Percentiles rank a stretch among this genome's conserved stretches.
Evolutionary conservation across 92 coral and sea anemone genomes (phyloP).

Genomic region (Heteractis magnifica): DNA sequence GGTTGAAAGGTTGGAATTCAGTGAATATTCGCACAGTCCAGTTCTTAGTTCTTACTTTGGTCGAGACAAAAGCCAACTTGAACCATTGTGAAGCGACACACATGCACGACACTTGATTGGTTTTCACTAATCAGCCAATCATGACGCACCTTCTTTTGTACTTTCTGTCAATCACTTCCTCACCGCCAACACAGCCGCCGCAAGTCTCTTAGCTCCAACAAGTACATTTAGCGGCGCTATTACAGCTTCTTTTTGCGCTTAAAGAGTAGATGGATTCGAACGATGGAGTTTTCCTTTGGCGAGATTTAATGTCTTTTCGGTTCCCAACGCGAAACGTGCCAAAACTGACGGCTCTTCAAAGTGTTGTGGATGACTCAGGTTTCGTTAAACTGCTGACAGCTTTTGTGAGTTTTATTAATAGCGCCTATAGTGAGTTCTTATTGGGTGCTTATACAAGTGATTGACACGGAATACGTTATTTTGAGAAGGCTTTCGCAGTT

Average conservation of each 20-base stretch:
- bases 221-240: neutral
- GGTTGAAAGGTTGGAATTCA: conserved; percentile 32
- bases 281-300: neutral
- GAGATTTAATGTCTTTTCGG: neutral
- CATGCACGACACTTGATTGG: conserved; percentile 96
- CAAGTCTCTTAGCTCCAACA: conserved; percentile 28
- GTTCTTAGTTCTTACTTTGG: conserved; percentile 26
- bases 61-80: conserved; percentile 77
- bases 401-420: conserved; percentile 76
- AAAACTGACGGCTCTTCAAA: conserved; percentile 11
- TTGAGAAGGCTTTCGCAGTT: conserved; percentile 29
- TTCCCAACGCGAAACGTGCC: conserved; percentile 3
- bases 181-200: conserved; percentile 71
- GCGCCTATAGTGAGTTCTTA: conserved; percentile 59
- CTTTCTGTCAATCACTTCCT: conserved; percentile 81
- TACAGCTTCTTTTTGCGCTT: neutral
- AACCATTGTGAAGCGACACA: conserved; percentile 78
- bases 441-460: conserved; percentile 74
- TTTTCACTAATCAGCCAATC: conserved; percentile 86
- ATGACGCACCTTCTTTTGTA: conserved; percentile 58
- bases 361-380: conserved; percentile 17
- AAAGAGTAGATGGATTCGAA: neutral
- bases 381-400: conserved; percentile 62
- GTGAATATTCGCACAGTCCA: conserved; percentile 38
- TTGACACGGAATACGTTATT: conserved; percentile 68